These are phyloP conservation scores for Dendrocincla fuliginosa DNA, from an alignment of 2,797 vertebrate genomes.

Conservation along the genomic window DNA sequence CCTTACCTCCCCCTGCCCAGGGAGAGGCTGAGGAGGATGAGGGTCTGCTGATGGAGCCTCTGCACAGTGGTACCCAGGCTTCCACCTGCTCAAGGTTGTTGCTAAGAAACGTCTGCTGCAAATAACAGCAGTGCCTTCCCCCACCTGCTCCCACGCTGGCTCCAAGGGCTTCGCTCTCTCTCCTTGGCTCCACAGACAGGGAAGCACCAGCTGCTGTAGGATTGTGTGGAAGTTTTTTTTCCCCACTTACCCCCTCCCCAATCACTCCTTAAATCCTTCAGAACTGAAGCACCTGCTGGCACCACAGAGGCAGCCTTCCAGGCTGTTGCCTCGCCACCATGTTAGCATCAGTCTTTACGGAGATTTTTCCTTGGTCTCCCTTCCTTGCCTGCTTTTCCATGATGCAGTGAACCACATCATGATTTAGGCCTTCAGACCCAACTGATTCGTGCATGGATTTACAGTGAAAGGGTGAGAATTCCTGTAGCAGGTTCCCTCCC, in stretches of 20 bases:
- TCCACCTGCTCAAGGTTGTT: conserved; percentile 45
- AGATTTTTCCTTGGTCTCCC: background rate
- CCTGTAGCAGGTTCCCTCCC: background rate
- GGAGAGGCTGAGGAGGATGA: background rate
- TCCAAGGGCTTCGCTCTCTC: background rate
- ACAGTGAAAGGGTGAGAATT: background rate
- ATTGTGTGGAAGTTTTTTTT: background rate
- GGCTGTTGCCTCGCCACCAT: background rate
- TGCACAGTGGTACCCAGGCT: background rate
- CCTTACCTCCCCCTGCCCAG: fast-evolving
- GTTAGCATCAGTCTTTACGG: background rate
- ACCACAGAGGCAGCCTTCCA: background rate
- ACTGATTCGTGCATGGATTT: background rate
- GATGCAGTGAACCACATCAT: background rate
- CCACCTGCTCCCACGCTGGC: background rate
- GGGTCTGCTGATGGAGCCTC: background rate
- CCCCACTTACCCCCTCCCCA: fast-evolving
- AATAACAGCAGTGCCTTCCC: background rate
- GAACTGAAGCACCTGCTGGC: background rate
- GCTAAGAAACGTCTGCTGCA: conserved; percentile 58
- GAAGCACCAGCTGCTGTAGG: conserved; percentile 16
- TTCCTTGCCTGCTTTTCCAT: background rate
- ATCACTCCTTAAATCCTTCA: background rate
- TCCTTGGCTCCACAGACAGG: background rate
- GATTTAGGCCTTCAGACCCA: background rate